Base-by-base conservation (phyloP, 2,797 vertebrate genomes). In the Morus bassanus region DNA sequence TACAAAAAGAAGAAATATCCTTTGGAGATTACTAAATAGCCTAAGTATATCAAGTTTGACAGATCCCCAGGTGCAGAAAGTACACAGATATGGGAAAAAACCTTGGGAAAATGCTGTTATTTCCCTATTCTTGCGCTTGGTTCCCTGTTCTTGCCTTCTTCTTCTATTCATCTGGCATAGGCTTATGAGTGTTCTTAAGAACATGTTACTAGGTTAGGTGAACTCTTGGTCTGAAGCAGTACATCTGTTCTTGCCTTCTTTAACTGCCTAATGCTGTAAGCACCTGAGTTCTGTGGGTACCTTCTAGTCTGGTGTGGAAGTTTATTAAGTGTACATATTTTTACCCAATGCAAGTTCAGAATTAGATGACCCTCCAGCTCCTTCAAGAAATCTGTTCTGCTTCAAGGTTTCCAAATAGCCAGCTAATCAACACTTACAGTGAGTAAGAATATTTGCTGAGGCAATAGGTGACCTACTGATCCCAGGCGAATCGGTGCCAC, bases 401-500 rank as follows among this genome's bases (percentile, higher is more conserved):
- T 74, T 70, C 51, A 82, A 69, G 39, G 53, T 83, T 85, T 91
- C 33, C 48, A 64, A 88, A 85, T 35, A 82, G 15, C 9, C 25
- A 60, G 35, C 25, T 53, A 77, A 92, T 50, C 21, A 67, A 41
- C 23, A 31, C 4, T 68, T 87, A 28, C 4, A 69, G 57, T 11
- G 37, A 84, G 33, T 27, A 83, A 72, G 48, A 82, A 8, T 12
- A n/a, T 70, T 81, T 92, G 23, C 65, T 93, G 24, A 68, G 68
- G 61, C 50, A 54, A 14, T 57, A 84, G 24, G 33, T 70, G 60
- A 64, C 53, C 57, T 77, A 31, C 41, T 83, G 12, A n/a, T n/a
- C 19, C 28, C n/a, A 50, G 50, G 28, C 0, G 0, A 23, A 24
- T 60, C 4, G 3, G 18, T 80, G 46, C 23, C 35, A 39, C 54